A percentile compares a stretch with the other conserved stretches of the same genome.
These are phyloP conservation scores for Clusia tigrina DNA, from an alignment of 2,888 invertebrate genomes.

Conservation along the genomic window DNA sequence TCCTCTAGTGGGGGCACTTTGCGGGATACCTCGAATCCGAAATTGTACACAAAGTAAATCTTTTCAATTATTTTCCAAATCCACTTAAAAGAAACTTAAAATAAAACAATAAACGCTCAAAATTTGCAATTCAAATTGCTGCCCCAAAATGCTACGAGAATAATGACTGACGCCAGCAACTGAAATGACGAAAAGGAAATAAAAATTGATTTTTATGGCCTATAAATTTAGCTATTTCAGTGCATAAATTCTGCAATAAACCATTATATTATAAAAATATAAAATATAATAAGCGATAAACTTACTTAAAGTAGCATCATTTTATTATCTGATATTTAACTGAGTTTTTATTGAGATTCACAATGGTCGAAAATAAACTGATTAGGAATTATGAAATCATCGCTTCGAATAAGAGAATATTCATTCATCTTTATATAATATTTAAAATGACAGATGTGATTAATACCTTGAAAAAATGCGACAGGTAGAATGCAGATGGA, in stretches of 20 bases:
- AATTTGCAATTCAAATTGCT: conserved; percentile 24
- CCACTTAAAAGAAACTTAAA: conserved; percentile 14
- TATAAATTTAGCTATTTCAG: conserved; percentile 2
- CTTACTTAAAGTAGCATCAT: background rate
- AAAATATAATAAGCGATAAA: background rate
- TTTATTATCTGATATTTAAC: conserved; percentile 4
- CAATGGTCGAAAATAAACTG: background rate
- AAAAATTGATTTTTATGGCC: background rate
- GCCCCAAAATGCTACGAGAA: background rate
- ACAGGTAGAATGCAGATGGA: no score
- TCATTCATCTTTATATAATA: no score
- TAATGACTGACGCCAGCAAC: background rate
- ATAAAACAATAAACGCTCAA: conserved; percentile 22
- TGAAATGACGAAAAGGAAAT: background rate
- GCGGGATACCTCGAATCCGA: background rate
- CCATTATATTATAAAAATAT: background rate
- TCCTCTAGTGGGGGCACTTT: background rate
- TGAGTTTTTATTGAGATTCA: background rate
- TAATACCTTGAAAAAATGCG: no score
- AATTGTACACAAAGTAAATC: conserved; percentile 4
- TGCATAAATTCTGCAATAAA: background rate
- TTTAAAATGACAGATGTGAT: no score
- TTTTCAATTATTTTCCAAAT: conserved; percentile 3
- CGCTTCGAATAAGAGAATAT: no score
- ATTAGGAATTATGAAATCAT: background rate